A percentile compares a stretch with the other conserved stretches of the same genome.
phyloP scores from a whole-genome alignment of 2,113 vertebrate species.

The Paramormyrops kingsleyae region DNA sequence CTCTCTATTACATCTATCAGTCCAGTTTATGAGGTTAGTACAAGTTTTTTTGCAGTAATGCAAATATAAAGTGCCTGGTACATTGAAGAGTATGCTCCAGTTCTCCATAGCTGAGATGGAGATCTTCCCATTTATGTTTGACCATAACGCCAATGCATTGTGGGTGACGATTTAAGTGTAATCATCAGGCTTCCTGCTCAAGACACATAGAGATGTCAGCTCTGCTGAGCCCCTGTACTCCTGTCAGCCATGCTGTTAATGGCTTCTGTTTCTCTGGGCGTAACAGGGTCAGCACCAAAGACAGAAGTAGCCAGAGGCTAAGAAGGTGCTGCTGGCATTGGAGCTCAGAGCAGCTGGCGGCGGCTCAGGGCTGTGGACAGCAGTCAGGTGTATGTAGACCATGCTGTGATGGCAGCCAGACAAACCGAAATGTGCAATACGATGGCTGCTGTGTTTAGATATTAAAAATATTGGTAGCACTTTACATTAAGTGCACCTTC shows the following conservation, averaged over 20 bases:
- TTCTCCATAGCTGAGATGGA: neutral
- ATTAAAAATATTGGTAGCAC: neutral
- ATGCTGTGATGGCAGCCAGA: neutral
- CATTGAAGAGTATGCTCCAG: neutral
- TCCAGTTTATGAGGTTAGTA: neutral
- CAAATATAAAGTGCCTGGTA: neutral
- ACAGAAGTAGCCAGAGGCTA: neutral
- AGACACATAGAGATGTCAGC: neutral
- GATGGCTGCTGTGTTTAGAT: neutral
- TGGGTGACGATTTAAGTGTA: neutral
- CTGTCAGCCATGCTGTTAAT: neutral
- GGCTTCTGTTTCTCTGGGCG: neutral
- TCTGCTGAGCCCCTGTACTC: neutral
- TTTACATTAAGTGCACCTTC: too few relatives aligned
- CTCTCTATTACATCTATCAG: neutral
- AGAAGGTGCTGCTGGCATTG: neutral
- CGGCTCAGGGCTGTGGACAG: neutral
- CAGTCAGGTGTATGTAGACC: neutral
- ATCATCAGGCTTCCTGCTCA: neutral
- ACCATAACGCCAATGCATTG: neutral
- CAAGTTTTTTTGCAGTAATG: neutral
- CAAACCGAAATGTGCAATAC: neutral
- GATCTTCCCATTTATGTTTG: neutral
- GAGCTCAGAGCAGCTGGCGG: neutral
- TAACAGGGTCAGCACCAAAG: neutral